A percentile compares a stretch with the other conserved stretches of the same genome.
phyloP scores from a whole-genome alignment of 2,113 vertebrate genomes.

The Collichthys lucidus region DNA sequence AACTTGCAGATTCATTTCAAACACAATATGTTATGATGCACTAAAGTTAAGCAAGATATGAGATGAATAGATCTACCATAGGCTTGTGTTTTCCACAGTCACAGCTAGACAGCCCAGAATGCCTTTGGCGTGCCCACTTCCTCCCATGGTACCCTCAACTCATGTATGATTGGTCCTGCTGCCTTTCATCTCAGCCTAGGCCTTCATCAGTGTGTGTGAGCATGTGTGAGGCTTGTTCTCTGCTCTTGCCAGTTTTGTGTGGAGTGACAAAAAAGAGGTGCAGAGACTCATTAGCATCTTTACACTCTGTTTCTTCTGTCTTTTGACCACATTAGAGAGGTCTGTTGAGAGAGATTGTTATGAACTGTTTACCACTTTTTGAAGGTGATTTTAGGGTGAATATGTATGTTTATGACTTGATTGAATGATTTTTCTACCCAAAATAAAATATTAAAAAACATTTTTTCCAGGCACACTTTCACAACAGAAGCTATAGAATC shows the following conservation, averaged over 20 bases:
- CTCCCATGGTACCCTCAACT: constrained; percentile 82
- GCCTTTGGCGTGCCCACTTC: constrained; percentile 77
- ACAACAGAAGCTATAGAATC: not conserved
- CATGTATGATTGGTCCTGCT: constrained; percentile 73
- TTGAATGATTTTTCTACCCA: not conserved
- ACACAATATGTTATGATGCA: too few relatives aligned
- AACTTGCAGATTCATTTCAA: too few relatives aligned
- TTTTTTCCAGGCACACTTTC: not conserved
- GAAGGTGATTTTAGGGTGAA: not conserved
- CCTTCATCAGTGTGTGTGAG: constrained; percentile 59
- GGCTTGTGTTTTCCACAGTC: constrained; percentile 68
- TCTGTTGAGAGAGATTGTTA: not conserved
- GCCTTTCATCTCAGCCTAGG: constrained; percentile 78
- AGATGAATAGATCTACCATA: constrained; percentile 2
- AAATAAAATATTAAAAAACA: not conserved
- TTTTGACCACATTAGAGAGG: not conserved
- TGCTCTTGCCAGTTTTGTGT: constrained; percentile 3
- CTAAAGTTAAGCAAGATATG: too few relatives aligned
- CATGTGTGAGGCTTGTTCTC: constrained; percentile 27
- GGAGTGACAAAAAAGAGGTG: not conserved
- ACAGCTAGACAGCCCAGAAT: constrained; percentile 75
- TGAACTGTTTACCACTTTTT: not conserved
- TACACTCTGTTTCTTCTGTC: not conserved
- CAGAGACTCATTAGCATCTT: constrained; percentile 30
- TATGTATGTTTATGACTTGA: not conserved